phyloP scores from a whole-genome alignment of 1,140 invertebrate genomes.

The Choristoneura fumiferana region DNA sequence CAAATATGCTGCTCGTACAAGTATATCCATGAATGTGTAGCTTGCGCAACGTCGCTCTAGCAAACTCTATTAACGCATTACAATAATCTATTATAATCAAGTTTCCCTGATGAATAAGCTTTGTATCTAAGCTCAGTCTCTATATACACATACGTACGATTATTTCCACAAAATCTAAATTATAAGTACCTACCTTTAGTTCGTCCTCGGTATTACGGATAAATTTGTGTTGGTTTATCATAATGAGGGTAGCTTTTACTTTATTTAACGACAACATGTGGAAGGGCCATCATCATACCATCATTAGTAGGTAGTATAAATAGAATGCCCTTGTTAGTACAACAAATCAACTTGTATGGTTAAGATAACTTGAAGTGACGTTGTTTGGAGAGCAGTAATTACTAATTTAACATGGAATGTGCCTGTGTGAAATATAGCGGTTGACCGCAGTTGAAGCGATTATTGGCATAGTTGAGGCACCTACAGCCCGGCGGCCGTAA shows the following conservation, averaged over 20 bases:
- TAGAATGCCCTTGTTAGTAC: neutral
- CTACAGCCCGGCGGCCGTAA: slow-evolving; percentile 25
- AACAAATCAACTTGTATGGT: slow-evolving; percentile 13
- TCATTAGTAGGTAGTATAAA: too few relatives aligned
- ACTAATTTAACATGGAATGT: slow-evolving; percentile 16
- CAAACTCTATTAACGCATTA: slow-evolving; percentile 14
- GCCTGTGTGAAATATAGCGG: slow-evolving; percentile 31
- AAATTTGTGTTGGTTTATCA: neutral
- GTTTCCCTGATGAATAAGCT: slow-evolving; percentile 12
- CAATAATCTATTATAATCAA: slow-evolving; percentile 15
- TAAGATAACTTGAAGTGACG: slow-evolving; percentile 5
- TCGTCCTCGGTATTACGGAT: neutral
- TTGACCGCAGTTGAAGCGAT: slow-evolving; percentile 35
- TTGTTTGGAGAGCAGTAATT: slow-evolving; percentile 5
- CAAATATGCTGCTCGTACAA: too few relatives aligned
- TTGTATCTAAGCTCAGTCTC: neutral
- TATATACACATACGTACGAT: neutral
- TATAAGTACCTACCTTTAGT: neutral
- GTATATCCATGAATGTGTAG: neutral
- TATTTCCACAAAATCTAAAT: too few relatives aligned
- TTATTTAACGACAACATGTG: neutral
- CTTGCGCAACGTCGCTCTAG: neutral
- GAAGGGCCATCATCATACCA: neutral
- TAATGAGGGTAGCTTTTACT: neutral
- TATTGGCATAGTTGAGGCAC: slow-evolving; percentile 37